Percentiles rank a stretch among this genome's conserved stretches.
Evolutionary conservation across 2,797 vertebrate species (phyloP).

Genomic region (Myoxocephalus aenaeus): DNA sequence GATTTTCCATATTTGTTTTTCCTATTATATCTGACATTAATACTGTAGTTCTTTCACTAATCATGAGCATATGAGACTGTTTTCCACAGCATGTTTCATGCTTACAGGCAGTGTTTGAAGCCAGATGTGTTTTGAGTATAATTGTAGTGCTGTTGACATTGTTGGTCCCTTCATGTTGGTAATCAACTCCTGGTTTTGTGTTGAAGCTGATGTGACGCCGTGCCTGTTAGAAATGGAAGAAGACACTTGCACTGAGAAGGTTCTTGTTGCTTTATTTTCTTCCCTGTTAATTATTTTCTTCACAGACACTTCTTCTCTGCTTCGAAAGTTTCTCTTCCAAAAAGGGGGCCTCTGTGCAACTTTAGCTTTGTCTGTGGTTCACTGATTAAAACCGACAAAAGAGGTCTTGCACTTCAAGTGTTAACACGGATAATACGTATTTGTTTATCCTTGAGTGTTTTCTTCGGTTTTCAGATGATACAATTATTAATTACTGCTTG

Average conservation of each 20-base stretch:
- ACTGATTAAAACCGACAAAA: slow-evolving; percentile 55
- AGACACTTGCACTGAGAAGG: slow-evolving; percentile 82
- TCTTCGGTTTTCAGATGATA: slow-evolving; percentile 43
- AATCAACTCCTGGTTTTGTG: slow-evolving; percentile 76
- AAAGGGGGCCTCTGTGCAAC: slow-evolving; percentile 35
- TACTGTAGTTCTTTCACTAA: neutral
- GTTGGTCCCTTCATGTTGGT: slow-evolving; percentile 60
- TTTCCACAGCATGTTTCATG: neutral
- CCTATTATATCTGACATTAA: slow-evolving; percentile 3
- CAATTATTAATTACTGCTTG: slow-evolving; percentile 27
- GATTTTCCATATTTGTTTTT: slow-evolving; percentile 5
- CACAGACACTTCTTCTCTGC: slow-evolving; percentile 59
- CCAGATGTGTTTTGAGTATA: slow-evolving; percentile 30
- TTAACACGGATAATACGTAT: slow-evolving; percentile 12
- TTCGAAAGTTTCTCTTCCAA: slow-evolving; percentile 43
- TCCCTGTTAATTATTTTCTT: slow-evolving; percentile 52
- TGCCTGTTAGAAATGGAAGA: slow-evolving; percentile 80
- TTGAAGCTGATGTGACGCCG: slow-evolving; percentile 80
- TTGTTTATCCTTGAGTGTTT: slow-evolving; percentile 31
- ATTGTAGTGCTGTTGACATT: slow-evolving; percentile 35
- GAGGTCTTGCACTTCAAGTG: neutral
- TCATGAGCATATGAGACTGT: neutral
- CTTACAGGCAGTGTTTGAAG: slow-evolving; percentile 9
- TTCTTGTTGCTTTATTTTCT: slow-evolving; percentile 68
- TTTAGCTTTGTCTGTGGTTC: slow-evolving; percentile 58